A percentile compares a stretch with the other conserved stretches of the same genome.
Conservation (phyloP, 2,888 invertebrate genomes). For the Stictocephala bisonia region DNA sequence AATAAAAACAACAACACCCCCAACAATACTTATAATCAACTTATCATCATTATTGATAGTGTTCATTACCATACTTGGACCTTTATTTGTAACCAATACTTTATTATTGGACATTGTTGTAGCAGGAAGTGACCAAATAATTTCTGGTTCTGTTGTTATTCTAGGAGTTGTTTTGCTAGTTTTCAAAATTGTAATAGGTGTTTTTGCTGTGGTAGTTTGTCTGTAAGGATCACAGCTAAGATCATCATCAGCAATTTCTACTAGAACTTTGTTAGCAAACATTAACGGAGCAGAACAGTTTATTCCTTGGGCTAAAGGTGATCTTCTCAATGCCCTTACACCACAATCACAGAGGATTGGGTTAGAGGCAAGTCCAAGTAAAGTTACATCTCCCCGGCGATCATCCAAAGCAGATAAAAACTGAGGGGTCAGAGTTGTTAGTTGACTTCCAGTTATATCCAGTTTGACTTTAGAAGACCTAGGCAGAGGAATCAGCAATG, state of each 20-base stretch:
- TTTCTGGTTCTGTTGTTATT: constrained; percentile 83
- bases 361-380: constrained; percentile 81
- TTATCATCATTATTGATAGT: constrained; percentile 87
- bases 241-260: constrained; percentile 83
- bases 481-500: constrained; percentile 87
- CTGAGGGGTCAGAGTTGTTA: constrained; percentile 81
- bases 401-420: constrained; percentile 85
- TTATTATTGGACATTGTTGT: constrained; percentile 65
- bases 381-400: constrained; percentile 77
- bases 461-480: constrained; percentile 83
- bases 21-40: constrained; percentile 94
- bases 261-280: constrained; percentile 75
- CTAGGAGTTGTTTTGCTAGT: constrained; percentile 70
- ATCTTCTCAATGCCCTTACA: constrained; percentile 80
- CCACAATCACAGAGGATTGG: constrained; percentile 90
- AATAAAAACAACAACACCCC: constrained; percentile 92
- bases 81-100: constrained; percentile 71
- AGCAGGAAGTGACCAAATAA: constrained; percentile 90
- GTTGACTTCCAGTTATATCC: constrained; percentile 82
- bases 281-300: constrained; percentile 78
- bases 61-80: constrained; percentile 69
- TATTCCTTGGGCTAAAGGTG: constrained; percentile 62
- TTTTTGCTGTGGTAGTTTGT: constrained; percentile 67
- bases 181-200: constrained; percentile 60
- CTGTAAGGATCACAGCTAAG: constrained; percentile 79